A percentile compares a stretch with the other conserved stretches of the same genome.
These are phyloP conservation scores for Apeira syringaria DNA, from an alignment of 2,888 invertebrate species.

Conservation along the genomic window DNA sequence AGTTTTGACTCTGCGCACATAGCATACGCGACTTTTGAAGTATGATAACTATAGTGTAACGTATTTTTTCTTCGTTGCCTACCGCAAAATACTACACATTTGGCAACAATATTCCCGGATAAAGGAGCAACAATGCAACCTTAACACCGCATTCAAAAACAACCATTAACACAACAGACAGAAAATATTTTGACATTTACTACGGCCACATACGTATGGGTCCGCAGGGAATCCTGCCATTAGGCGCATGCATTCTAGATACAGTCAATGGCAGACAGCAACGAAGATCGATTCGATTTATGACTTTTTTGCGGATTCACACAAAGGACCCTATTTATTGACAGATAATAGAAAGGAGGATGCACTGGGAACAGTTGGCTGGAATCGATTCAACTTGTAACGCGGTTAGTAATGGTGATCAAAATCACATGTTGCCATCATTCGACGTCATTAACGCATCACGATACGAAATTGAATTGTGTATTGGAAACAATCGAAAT, in stretches of 20 bases:
- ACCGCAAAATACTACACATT: too few species aligned
- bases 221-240: conserved; percentile 67
- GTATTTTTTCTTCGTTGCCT: too few species aligned
- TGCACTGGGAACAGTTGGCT: conserved; percentile 69
- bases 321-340: conserved; percentile 77
- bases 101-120: conserved; percentile 62
- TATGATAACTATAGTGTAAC: too few species aligned
- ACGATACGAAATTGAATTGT: conserved; percentile 25
- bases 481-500: conserved; percentile 18
- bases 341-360: conserved; percentile 70
- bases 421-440: conserved; percentile 74
- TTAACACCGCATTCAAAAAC: conserved; percentile 69
- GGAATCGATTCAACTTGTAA: conserved; percentile 66
- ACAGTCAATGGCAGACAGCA: conserved; percentile 68
- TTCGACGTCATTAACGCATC: conserved; percentile 43
- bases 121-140: conserved; percentile 62
- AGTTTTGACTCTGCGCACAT: too few species aligned
- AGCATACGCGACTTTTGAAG: too few species aligned
- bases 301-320: conserved; percentile 70
- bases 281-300: conserved; percentile 81
- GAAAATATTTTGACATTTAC: conserved; percentile 81
- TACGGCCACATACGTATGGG: conserved; percentile 67
- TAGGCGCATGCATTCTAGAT: conserved; percentile 51
- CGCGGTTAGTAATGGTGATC: conserved; percentile 80
- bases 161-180: conserved; percentile 76